These are phyloP conservation scores for Parthenolecanium corni DNA, from an alignment of 2,888 invertebrate genomes.

Conservation along the genomic window DNA sequence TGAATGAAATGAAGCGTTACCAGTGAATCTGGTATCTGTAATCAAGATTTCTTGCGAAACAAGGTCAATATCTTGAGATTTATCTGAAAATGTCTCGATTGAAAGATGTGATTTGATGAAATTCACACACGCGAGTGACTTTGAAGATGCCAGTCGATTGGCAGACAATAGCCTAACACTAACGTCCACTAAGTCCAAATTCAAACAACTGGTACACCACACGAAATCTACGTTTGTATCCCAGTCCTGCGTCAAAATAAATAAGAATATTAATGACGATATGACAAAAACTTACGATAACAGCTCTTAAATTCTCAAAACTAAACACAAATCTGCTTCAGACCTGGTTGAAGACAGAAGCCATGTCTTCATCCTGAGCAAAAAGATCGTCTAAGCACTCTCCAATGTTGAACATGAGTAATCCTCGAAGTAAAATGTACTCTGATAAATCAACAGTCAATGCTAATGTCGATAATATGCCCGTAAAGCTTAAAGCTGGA, in stretches of 20 bases:
- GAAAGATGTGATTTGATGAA: conserved; percentile 81
- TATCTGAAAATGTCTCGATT: conserved; percentile 75
- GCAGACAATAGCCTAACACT: conserved; percentile 57
- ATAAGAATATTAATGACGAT: background rate
- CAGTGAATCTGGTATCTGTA: conserved; percentile 59
- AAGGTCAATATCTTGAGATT: conserved; percentile 80
- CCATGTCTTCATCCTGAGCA: conserved; percentile 19
- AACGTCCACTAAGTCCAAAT: conserved; percentile 75
- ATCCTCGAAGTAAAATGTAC: conserved; percentile 75
- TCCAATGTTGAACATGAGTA: conserved; percentile 79
- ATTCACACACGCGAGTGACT: conserved; percentile 69
- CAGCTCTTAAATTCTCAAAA: background rate
- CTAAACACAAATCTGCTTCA: too few relatives aligned
- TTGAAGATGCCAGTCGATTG: conserved; percentile 41
- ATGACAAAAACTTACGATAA: background rate
- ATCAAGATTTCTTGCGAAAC: conserved; percentile 82
- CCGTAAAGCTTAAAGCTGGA: conserved; percentile 74
- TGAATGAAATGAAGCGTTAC: conserved; percentile 34
- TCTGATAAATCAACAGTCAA: conserved; percentile 70
- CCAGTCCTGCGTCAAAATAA: background rate
- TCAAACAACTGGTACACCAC: conserved; percentile 68
- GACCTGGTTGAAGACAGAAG: conserved; percentile 10
- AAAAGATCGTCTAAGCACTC: conserved; percentile 61
- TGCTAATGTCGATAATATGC: conserved; percentile 72
- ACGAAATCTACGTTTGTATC: conserved; percentile 37